These are phyloP conservation scores for Sminthurinus signatus DNA, from an alignment of 1,140 invertebrate species.

Conservation along the genomic window DNA sequence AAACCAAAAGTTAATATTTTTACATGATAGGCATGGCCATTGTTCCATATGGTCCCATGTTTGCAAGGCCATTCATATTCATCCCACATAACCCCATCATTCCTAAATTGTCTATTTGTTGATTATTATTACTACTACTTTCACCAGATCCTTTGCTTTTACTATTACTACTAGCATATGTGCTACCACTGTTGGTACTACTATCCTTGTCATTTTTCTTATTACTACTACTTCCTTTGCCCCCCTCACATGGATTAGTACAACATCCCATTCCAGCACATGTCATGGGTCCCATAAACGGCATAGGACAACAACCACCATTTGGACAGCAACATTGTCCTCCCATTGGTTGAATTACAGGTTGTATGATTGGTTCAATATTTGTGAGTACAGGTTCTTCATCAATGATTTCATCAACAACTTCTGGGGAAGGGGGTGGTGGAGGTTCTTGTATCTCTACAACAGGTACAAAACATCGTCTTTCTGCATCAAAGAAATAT, in stretches of 20 bases:
- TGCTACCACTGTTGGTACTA: no score
- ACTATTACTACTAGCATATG: no score
- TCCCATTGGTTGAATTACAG: neutral
- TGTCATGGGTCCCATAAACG: no score
- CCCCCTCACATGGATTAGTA: neutral
- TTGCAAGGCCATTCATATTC: slow-evolving; percentile 3
- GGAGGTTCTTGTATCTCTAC: neutral
- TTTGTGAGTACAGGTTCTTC: slow-evolving; percentile 11
- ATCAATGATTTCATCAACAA: slow-evolving; percentile 9
- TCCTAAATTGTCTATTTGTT: neutral
- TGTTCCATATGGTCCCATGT: slow-evolving; percentile 9
- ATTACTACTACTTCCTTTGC: neutral
- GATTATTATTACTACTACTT: no score
- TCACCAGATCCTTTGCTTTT: no score
- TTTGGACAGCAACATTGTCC: no score
- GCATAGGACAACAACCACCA: no score
- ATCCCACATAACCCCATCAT: slow-evolving; percentile 2
- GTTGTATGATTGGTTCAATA: slow-evolving; percentile 11
- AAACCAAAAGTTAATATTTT: no score
- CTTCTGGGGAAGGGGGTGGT: neutral
- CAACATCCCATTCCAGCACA: neutral
- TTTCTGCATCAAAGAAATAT: slow-evolving; percentile 16
- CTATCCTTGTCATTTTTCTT: neutral
- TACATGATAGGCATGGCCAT: neutral
- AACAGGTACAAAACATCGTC: slow-evolving; percentile 10